Base-by-base conservation (phyloP, 2,797 vertebrate genomes). In the Epinephelus malabaricus region DNA sequence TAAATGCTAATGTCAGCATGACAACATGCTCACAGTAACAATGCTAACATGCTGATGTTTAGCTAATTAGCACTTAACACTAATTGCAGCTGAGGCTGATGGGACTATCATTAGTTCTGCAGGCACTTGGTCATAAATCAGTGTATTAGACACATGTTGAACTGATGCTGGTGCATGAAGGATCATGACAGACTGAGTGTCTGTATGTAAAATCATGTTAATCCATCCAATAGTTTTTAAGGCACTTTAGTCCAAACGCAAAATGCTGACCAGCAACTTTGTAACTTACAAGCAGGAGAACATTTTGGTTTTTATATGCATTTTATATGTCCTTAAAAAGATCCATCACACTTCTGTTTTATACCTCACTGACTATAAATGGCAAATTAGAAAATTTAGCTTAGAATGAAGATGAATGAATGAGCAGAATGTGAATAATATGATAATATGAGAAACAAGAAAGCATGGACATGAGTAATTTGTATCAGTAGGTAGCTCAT, bases 401-500 rank as follows among this genome's bases (percentile, higher is more conserved):
- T 23, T 23, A 6, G 34, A 34, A 8, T 43, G 13, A 27, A 62
- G 25, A 8, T 27, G 8, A 40, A 19, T 6, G 7, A 34, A 64
- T 13, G 15, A 25, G 55, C 2, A 30, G 15, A 47, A 30, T 40
- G 17, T 25, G 21, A 21, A 17, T 2, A 56, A 21, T 25, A 21
- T 21, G 43, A 64, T 1, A 30, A 27, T 15, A 54, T 34, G 10
- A 25, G 14, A 60, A 30, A 45, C 13, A 67, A 53, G 2, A 7
- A 17, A 53, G 25, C 27, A 15, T 25, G 19, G 45, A 15, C 23
- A 50, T 46, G 7, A 34, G 47, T 25, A 19, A 62, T 49, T 47
- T 23, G 13, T 64, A 56, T 19, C 47, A n/a, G 38, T 45, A 46
- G 38, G 46, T 23, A 65, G 34, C 47, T 60, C 43, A 73, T 49